These are phyloP conservation scores for Tortricodes alternella DNA, from an alignment of 2,888 invertebrate genomes.

Conservation along the genomic window DNA sequence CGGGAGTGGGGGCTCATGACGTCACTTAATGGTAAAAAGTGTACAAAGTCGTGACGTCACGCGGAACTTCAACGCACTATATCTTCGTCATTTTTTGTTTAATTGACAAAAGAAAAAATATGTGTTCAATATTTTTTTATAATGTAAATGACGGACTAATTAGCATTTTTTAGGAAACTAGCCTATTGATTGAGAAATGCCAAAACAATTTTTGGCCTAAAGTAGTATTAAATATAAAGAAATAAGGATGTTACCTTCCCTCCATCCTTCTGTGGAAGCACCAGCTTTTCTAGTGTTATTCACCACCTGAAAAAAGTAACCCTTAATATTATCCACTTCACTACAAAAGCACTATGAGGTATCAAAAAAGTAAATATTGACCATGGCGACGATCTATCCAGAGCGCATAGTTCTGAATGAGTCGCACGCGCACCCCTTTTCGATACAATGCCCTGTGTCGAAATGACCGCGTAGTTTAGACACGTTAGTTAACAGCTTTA, in stretches of 20 bases:
- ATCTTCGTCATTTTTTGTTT: too few species aligned
- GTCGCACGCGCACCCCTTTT: slow-evolving; percentile 46
- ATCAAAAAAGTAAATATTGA: slow-evolving; percentile 48
- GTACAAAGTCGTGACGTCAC: too few species aligned
- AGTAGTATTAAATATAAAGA: slow-evolving; percentile 12
- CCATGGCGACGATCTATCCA: slow-evolving; percentile 57
- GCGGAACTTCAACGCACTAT: too few species aligned
- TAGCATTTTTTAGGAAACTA: too few species aligned
- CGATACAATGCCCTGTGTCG: slow-evolving; percentile 60
- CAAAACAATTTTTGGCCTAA: background rate
- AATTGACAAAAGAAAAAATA: too few species aligned
- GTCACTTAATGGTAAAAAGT: too few species aligned
- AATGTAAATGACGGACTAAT: too few species aligned
- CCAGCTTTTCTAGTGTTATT: slow-evolving; percentile 87
- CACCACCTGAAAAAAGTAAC: slow-evolving; percentile 78
- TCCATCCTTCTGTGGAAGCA: slow-evolving; percentile 74
- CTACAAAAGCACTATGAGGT: slow-evolving; percentile 37
- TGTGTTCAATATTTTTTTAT: too few species aligned
- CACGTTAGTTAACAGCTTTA: slow-evolving; percentile 54
- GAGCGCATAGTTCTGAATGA: slow-evolving; percentile 53
- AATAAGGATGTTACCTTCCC: slow-evolving; percentile 64
- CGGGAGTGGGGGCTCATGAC: too few species aligned
- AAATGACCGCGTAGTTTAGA: slow-evolving; percentile 64
- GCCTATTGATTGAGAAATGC: too few species aligned
- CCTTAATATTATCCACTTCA: slow-evolving; percentile 47